These are phyloP conservation scores for Drosophila tropicalis DNA, from an alignment of 1,140 invertebrate genomes.

Conservation along the genomic window DNA sequence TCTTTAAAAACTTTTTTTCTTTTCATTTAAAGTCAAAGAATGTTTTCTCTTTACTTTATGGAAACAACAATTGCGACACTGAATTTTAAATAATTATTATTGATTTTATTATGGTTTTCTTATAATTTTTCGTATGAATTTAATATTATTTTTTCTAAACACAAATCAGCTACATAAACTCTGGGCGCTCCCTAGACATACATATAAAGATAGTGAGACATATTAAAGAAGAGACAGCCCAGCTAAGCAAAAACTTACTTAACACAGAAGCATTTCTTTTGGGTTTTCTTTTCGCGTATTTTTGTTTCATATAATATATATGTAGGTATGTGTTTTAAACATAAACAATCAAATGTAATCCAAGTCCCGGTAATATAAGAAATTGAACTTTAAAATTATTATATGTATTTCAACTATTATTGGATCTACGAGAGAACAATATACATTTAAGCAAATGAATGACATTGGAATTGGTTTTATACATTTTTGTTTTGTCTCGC, in stretches of 20 bases:
- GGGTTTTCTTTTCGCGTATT: constrained; percentile 13
- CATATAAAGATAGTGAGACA: neutral
- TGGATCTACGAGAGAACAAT: constrained; percentile 50
- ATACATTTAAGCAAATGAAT: constrained; percentile 42
- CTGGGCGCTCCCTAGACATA: constrained; percentile 20
- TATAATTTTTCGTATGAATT: constrained; percentile 38
- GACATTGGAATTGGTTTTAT: constrained; percentile 43
- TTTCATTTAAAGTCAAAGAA: no score
- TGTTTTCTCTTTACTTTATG: neutral
- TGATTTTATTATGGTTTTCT: constrained; percentile 66
- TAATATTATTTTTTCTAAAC: constrained; percentile 66
- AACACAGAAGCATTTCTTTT: constrained; percentile 57
- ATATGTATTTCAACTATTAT: constrained; percentile 19
- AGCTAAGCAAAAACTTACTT: constrained; percentile 65
- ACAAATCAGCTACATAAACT: constrained; percentile 72
- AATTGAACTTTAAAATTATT: constrained; percentile 37
- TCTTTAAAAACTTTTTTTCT: no score
- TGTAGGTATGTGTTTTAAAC: neutral
- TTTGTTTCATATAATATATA: constrained; percentile 32
- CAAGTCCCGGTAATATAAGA: constrained; percentile 43
- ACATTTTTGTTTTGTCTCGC: constrained; percentile 38
- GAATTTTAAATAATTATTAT: constrained; percentile 50
- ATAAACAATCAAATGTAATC: constrained; percentile 61
- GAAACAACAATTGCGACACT: neutral
- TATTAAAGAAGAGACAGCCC: constrained; percentile 27